These are phyloP conservation scores for Tiaroga cobitis DNA, from an alignment of 2,797 vertebrate species.

Conservation along the genomic window DNA sequence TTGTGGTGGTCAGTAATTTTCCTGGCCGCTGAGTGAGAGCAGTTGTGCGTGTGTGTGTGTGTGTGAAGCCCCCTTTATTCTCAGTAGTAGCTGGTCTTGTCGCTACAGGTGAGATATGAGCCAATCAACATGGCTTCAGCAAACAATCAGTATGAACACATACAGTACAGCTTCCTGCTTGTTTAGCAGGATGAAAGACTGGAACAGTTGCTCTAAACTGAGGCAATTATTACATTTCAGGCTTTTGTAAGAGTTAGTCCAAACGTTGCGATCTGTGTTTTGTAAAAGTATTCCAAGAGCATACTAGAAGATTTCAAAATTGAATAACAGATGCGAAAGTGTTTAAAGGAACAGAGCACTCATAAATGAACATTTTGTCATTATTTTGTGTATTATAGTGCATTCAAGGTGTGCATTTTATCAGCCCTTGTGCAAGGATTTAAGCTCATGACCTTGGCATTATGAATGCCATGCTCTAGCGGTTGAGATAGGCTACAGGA, in stretches of 20 bases:
- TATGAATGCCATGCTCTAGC: neutral
- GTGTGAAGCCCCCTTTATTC: conserved; percentile 61
- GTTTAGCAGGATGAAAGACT: neutral
- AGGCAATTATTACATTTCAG: neutral
- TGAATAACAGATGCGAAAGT: neutral
- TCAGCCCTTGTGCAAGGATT: neutral
- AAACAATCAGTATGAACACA: neutral
- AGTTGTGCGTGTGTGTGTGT: conserved; percentile 66
- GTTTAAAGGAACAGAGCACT: neutral
- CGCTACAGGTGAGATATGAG: neutral
- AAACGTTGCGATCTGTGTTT: neutral
- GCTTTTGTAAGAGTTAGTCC: neutral
- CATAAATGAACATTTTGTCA: neutral
- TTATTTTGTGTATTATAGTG: neutral
- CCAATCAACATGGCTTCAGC: neutral
- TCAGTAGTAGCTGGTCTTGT: neutral
- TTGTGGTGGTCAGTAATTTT: conserved; percentile 78
- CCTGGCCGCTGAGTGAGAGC: conserved; percentile 72
- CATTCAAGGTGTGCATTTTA: neutral
- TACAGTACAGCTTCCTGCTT: neutral
- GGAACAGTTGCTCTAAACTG: neutral
- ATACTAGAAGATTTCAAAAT: neutral
- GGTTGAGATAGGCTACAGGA: neutral
- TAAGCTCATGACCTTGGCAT: conserved; percentile 3
- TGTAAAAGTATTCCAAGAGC: neutral